A percentile compares a stretch with the other conserved stretches of the same genome.
phyloP scores from a whole-genome alignment of 2,888 invertebrate genomes.

The Ennomos erosarius region DNA sequence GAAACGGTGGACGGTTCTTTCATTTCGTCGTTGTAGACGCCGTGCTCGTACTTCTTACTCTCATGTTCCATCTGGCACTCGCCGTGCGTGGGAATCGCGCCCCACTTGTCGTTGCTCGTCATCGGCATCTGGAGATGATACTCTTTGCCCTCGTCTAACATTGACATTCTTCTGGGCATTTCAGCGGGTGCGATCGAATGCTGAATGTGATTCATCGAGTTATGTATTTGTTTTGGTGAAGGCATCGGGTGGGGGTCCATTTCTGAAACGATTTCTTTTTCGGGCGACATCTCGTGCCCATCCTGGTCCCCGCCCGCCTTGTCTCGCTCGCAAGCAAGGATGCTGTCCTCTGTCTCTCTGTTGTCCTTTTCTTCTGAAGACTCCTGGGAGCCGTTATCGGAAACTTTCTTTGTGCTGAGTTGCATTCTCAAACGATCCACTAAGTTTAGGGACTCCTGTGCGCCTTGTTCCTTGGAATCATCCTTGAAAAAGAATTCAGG shows the following conservation, averaged over 20 bases:
- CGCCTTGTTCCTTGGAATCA: conserved; percentile 91
- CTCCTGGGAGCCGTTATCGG: conserved; percentile 75
- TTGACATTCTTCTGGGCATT: conserved; percentile 26
- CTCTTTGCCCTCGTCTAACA: conserved; percentile 48
- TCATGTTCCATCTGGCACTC: conserved; percentile 54
- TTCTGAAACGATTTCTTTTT: conserved; percentile 35
- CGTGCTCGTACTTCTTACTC: conserved; percentile 61
- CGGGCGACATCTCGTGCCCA: conserved; percentile 32
- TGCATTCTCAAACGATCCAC: conserved; percentile 93
- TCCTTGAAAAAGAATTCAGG: conserved; percentile 89
- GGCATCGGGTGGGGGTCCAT: conserved; percentile 46
- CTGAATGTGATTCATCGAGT: conserved; percentile 49
- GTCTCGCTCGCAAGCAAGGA: conserved; percentile 54
- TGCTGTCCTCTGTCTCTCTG: conserved; percentile 52
- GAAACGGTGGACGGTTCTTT: conserved; percentile 63
- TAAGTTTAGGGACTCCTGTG: conserved; percentile 92
- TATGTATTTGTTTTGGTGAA: conserved; percentile 46
- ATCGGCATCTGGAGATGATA: conserved; percentile 55
- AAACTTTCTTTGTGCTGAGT: conserved; percentile 87
- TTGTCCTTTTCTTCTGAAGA: conserved; percentile 56
- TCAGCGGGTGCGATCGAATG: conserved; percentile 26
- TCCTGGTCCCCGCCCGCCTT: conserved; percentile 31
- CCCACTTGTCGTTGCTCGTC: conserved; percentile 67
- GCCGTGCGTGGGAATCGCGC: conserved; percentile 46
- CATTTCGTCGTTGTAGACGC: conserved; percentile 61